Percentiles rank a stretch among this genome's conserved stretches.
These are phyloP conservation scores for Exocentrus adspersus DNA, from an alignment of 2,888 invertebrate species.

Conservation along the genomic window DNA sequence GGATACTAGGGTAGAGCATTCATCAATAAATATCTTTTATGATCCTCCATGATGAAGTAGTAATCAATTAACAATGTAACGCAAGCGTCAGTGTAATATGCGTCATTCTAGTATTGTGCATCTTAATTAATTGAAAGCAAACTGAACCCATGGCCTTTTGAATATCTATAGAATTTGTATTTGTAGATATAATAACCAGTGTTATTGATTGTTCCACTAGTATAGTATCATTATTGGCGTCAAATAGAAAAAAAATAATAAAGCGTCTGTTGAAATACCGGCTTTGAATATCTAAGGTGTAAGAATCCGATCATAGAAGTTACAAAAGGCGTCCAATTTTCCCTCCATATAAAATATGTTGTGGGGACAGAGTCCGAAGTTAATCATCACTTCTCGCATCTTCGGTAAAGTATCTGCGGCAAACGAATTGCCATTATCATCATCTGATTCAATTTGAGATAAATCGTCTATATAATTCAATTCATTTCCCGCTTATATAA, in stretches of 20 bases:
- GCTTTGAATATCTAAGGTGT: no score
- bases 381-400: neutral
- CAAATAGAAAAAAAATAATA: no score
- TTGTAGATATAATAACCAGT: no score
- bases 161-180: no score
- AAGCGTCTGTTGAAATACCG: no score
- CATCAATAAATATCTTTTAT: constrained; percentile 4
- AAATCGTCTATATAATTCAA: constrained; percentile 8
- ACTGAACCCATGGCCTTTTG: neutral
- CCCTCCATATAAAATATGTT: neutral
- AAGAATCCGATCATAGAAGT: no score
- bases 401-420: neutral
- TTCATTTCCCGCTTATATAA: constrained; percentile 11
- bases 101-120: neutral
- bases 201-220: no score
- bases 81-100: neutral
- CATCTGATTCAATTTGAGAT: constrained; percentile 15
- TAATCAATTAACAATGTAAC: neutral
- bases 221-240: no score
- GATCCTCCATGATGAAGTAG: neutral
- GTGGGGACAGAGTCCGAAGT: neutral
- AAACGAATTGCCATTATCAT: constrained; percentile 9
- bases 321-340: no score
- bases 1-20: neutral
- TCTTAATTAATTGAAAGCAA: neutral